Percentiles rank a stretch among this genome's conserved stretches.
Evolutionary conservation across 1,140 invertebrate species (phyloP).

Genomic region (Muscidifurax raptorellus): DNA sequence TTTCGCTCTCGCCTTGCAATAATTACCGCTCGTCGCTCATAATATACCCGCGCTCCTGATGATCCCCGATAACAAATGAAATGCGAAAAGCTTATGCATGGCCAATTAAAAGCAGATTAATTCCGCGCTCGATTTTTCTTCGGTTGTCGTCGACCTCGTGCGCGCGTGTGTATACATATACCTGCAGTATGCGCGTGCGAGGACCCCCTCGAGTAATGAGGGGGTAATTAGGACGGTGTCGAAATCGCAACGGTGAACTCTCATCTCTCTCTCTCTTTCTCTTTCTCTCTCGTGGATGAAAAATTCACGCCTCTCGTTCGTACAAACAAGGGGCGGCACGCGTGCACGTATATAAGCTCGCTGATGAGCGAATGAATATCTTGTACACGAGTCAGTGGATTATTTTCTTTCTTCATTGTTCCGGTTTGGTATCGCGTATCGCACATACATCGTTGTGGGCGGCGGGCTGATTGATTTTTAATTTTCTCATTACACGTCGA

Average conservation of each 20-base stretch:
- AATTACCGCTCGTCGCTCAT: neutral
- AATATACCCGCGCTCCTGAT: neutral
- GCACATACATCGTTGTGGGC: no score
- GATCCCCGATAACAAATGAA: neutral
- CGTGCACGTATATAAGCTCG: neutral
- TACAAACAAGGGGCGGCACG: neutral
- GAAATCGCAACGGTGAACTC: slow-evolving; percentile 16
- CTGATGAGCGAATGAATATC: neutral
- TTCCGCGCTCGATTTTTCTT: neutral
- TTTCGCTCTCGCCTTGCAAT: neutral
- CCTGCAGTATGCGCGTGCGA: no score
- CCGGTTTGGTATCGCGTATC: no score
- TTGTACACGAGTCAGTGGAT: neutral
- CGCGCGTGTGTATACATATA: no score
- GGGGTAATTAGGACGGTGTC: slow-evolving; percentile 16
- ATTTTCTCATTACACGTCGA: no score
- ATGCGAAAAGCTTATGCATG: neutral
- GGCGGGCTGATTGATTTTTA: no score
- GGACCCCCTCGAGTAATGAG: no score
- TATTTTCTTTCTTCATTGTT: no score
- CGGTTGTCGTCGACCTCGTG: neutral
- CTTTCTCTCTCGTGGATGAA: neutral
- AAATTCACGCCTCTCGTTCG: slow-evolving; percentile 8
- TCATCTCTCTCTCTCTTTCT: neutral
- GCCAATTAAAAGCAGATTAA: slow-evolving; percentile 34